These are phyloP conservation scores for Tetragnatha montana DNA, from an alignment of 2,888 invertebrate species.

Conservation along the genomic window DNA sequence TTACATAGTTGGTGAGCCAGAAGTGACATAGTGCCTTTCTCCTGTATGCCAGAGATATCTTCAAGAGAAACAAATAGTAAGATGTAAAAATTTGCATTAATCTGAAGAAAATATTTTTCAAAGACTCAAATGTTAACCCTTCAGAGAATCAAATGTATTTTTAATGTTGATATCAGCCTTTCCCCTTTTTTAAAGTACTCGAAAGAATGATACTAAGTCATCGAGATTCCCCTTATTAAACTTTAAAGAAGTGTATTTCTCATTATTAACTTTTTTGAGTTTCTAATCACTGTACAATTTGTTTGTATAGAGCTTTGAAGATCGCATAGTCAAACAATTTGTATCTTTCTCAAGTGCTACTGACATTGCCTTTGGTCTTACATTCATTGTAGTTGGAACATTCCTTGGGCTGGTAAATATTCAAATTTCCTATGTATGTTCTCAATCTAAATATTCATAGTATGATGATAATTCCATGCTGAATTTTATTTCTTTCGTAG, in stretches of 20 bases:
- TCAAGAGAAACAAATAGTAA: too few species aligned
- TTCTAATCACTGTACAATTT: conserved; percentile 14
- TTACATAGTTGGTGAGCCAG: too few species aligned
- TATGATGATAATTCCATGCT: not conserved
- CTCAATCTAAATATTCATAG: not conserved
- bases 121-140: not conserved
- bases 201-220: not conserved
- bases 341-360: conserved; percentile 55
- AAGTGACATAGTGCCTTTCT: too few species aligned
- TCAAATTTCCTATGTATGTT: not conserved
- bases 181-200: not conserved
- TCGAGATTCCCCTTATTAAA: not conserved
- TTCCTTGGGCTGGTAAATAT: conserved; percentile 52
- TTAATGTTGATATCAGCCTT: not conserved
- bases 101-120: not conserved
- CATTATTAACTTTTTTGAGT: not conserved
- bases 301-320: conserved; percentile 63
- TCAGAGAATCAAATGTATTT: not conserved
- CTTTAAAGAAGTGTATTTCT: not conserved
- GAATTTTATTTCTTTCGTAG: conserved; percentile 12
- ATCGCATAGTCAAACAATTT: conserved; percentile 59
- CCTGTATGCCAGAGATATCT: too few species aligned
- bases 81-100: too few species aligned
- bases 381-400: conserved; percentile 64
- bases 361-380: conserved; percentile 56